Conservation (phyloP, 2,113 vertebrate genomes). For the Trochalopteron elliotii region DNA sequence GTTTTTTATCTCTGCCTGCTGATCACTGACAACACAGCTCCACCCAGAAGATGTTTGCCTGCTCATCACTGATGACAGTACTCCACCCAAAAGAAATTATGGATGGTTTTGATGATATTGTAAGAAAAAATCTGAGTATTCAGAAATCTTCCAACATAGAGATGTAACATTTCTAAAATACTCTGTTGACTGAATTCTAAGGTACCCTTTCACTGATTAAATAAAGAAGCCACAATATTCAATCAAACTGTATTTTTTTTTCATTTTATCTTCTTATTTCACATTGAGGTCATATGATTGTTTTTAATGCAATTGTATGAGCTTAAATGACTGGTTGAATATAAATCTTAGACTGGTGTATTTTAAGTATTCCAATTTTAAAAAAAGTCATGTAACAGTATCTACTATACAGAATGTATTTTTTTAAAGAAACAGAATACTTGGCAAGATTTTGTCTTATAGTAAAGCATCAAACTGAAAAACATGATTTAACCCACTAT, state of each 20-base stretch:
- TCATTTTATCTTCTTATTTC: not conserved
- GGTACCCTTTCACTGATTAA: not conserved
- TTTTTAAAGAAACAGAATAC: not conserved
- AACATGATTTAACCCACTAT: not conserved
- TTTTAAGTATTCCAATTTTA: not conserved
- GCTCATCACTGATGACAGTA: not conserved
- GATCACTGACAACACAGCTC: not conserved
- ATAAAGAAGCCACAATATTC: not conserved
- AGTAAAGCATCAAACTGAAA: not conserved
- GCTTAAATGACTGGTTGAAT: not conserved
- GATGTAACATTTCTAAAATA: not conserved
- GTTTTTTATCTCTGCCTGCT: not conserved
- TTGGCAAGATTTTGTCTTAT: not conserved
- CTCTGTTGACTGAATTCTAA: not conserved
- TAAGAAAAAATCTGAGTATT: not conserved
- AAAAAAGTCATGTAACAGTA: not conserved
- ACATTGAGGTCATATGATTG: not conserved
- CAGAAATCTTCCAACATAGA: not conserved
- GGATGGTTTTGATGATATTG: not conserved
- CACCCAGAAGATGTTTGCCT: not conserved
- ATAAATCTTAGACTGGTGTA: not conserved
- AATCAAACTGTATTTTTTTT: not conserved
- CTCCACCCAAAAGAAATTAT: not conserved
- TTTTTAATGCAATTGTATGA: not conserved
- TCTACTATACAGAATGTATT: not conserved